Base-by-base conservation (phyloP, 1,140 invertebrate species). In the Protaetia brevitarsis region DNA sequence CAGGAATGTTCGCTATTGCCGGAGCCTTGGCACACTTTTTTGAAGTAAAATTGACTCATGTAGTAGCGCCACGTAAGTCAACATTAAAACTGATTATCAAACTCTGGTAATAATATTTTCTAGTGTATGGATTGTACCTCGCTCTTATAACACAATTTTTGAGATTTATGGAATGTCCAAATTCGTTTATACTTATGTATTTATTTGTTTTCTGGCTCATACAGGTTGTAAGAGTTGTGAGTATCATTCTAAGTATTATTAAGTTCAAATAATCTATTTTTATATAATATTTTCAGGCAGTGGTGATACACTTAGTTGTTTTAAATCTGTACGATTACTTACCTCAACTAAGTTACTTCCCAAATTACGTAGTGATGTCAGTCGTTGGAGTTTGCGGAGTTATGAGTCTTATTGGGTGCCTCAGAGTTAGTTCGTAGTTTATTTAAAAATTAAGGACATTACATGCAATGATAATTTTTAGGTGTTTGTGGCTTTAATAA, bases 311-410 rank as follows among this genome's bases (percentile, higher is more conserved):
- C 7, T 66, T 68, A 60, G 36, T 66, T 28, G 61, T 68, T 21
- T 30, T 61, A n/a, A 30, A 28, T 29, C 27, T 68, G 23, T 63
- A 66, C 41, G 64, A 68, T 63, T 68, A 66, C 21, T 57, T 68
- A 26, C 67, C 67, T 11, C 60, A 62, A 21, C n/a, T 62, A 16
- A 62, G 60, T 23, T 62, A 62, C 23, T 62, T 62, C 36, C 60
- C 60, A 62, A 62, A 62, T 36, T 62, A 62, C 8, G 60, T 62
- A 5, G 60, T 62, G 6, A 62, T 36, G 60, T 62, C 60, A 21
- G 31, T 62, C 11, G 60, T 62, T 11, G 60, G 60, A 34, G 29
- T 36, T n/a, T 62, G 60, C 23, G 60, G 60, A 62, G 60, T 62
- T 31, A 62, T 36, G 31, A 62, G 60, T 10, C 29, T 62, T n/a